Base-by-base conservation (phyloP, 1,140 invertebrate species). In the Drosophila tristis region DNA sequence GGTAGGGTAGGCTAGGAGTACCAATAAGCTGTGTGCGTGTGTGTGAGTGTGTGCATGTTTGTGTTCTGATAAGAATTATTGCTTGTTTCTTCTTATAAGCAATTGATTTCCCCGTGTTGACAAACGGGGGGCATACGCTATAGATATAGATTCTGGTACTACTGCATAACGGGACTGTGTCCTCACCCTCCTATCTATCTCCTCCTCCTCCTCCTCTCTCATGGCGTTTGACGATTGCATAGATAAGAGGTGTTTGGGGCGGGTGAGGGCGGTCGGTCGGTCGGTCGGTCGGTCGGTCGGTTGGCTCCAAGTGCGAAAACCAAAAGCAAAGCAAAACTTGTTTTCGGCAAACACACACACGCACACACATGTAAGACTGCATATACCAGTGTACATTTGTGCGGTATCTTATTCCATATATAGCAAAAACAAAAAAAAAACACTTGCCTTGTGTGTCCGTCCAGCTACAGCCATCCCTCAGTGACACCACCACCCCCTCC, bases 61-160 rank as follows among this genome's bases (percentile, higher is more conserved):
- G 23, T 25, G 6, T 65, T 78, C 74, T 55, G 59, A 78, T 84
- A 74, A 73, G 79, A 56, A 55, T 47, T 51, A 84, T 48, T 31
- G 39, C 50, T 67, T 50, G 26, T 57, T 60, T 62, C 31, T 51
- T 55, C 43, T 75, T 59, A 42, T 39, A 13, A 56, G 56, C 42
- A 59, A 45, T 64, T 61, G 29, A 43, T 29, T 59, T 50, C 49
- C 50, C 55, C 11, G 11, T 13, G 4, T 60, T 44, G 74, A 75
- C 80, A 79, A 84, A 82, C 20, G 20, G 71, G 76, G 76, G 76
- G 65, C 66, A 61, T 44, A 9, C 58, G 66, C 75, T 86, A 85
- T 85, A 78, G 77, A 80, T 86, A 85, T 85, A 78, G 77, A 80
- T 85, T 73, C 67, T 49, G 29, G 11, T 35, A 62, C 56, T 35